These are phyloP conservation scores for Rhopalosiphum padi DNA, from an alignment of 1,140 invertebrate species.

Conservation along the genomic window DNA sequence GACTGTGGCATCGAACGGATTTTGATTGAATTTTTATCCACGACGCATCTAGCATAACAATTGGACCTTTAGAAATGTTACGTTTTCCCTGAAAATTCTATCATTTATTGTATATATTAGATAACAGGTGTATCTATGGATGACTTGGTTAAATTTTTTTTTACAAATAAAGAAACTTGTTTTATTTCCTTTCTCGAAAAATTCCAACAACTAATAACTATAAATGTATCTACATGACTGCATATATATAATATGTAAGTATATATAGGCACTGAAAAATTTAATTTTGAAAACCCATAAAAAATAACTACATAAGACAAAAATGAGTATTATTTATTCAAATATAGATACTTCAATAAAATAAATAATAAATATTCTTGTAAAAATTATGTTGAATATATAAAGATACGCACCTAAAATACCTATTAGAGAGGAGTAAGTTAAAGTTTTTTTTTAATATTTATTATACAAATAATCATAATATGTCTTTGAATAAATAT, in stretches of 20 bases:
- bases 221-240: neutral
- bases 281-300: neutral
- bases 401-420: neutral
- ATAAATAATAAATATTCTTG: neutral
- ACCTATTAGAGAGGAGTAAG: neutral
- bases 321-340: neutral
- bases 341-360: neutral
- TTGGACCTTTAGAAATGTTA: conserved; percentile 37
- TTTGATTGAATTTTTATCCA: conserved; percentile 50
- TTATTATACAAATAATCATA: too few species aligned
- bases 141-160: neutral
- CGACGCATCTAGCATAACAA: conserved; percentile 27
- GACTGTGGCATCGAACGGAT: conserved; percentile 2
- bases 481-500: neutral
- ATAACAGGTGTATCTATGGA: neutral
- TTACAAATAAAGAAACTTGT: neutral
- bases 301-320: neutral
- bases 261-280: neutral
- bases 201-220: neutral
- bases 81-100: neutral
- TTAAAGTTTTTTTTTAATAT: neutral
- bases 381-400: neutral
- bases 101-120: neutral
- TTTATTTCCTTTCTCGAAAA: neutral
- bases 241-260: neutral